Percentiles rank a stretch among this genome's conserved stretches.
Conservation (phyloP, 2,888 invertebrate species). For the Ophraella communa region DNA sequence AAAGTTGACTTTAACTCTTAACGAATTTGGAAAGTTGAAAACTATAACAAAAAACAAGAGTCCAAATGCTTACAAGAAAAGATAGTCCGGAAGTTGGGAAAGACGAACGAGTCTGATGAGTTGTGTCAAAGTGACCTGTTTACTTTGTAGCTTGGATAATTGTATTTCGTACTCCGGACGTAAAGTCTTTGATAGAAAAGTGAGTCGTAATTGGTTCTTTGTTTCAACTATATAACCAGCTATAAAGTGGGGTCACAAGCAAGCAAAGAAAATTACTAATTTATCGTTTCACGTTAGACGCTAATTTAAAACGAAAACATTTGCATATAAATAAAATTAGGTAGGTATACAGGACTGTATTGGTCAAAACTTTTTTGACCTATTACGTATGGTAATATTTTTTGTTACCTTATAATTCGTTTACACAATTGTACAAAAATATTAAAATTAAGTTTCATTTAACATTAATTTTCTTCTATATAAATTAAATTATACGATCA, state of each 20-base stretch:
- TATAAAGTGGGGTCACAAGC: constrained; percentile 29
- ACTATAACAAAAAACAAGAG: constrained; percentile 38
- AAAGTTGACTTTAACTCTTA: constrained; percentile 32
- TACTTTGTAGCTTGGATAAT: constrained; percentile 51
- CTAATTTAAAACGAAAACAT: constrained; percentile 34
- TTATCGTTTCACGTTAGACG: constrained; percentile 29
- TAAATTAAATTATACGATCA: too few relatives aligned
- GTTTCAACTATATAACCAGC: constrained; percentile 35
- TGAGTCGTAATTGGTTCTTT: constrained; percentile 47
- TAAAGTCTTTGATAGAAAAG: constrained; percentile 47
- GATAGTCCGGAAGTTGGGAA: constrained; percentile 26
- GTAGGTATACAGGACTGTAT: neutral
- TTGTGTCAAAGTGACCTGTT: constrained; percentile 46
- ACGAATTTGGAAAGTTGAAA: constrained; percentile 40
- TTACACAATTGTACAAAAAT: too few relatives aligned
- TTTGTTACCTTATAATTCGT: too few relatives aligned
- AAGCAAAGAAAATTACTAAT: constrained; percentile 29
- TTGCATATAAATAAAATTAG: constrained; percentile 25
- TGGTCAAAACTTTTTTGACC: neutral
- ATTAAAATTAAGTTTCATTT: too few relatives aligned
- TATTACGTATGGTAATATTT: neutral
- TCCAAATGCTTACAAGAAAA: constrained; percentile 25
- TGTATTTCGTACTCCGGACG: constrained; percentile 48
- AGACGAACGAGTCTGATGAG: constrained; percentile 34
- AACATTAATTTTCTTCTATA: too few relatives aligned